Conservation (phyloP, 2,113 vertebrate species). For the Psilopogon haemacephalus region DNA sequence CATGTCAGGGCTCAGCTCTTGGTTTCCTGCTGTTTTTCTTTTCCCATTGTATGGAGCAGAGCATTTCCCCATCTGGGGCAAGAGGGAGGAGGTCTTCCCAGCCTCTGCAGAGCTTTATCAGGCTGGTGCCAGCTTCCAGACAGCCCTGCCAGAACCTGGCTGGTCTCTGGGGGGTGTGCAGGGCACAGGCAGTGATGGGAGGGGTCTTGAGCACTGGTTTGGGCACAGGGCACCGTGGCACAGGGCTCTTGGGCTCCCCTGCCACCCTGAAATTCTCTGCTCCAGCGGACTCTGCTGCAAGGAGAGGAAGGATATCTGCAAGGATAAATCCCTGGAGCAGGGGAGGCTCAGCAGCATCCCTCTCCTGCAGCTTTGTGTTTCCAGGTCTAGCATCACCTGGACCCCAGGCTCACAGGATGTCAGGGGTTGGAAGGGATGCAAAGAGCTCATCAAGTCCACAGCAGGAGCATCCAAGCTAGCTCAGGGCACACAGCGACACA, state of each 20-base stretch:
- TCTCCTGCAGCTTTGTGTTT: background rate
- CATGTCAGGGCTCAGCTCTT: background rate
- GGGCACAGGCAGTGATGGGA: background rate
- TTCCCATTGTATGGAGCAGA: slow-evolving; percentile 35
- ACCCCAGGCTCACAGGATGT: too few relatives aligned
- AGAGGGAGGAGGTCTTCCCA: background rate
- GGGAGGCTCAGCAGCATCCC: background rate
- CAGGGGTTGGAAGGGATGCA: too few relatives aligned
- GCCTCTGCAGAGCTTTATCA: background rate
- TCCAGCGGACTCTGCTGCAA: background rate
- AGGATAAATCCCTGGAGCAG: fast-evolving
- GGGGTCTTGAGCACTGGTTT: background rate
- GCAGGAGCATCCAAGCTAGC: too few relatives aligned
- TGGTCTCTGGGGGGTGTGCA: background rate
- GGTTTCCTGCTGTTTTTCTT: slow-evolving; percentile 66
- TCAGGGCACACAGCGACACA: too few relatives aligned
- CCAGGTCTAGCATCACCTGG: background rate
- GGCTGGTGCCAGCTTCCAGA: background rate
- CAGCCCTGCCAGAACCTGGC: background rate
- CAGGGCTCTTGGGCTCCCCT: background rate
- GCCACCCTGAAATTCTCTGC: fast-evolving
- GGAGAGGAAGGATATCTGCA: too few relatives aligned
- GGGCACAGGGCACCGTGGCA: background rate
- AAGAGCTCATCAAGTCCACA: too few relatives aligned
- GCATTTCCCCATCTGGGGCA: slow-evolving; percentile 13